Conservation (phyloP, 2,797 vertebrate species). For the Sebastes vulpes region DNA sequence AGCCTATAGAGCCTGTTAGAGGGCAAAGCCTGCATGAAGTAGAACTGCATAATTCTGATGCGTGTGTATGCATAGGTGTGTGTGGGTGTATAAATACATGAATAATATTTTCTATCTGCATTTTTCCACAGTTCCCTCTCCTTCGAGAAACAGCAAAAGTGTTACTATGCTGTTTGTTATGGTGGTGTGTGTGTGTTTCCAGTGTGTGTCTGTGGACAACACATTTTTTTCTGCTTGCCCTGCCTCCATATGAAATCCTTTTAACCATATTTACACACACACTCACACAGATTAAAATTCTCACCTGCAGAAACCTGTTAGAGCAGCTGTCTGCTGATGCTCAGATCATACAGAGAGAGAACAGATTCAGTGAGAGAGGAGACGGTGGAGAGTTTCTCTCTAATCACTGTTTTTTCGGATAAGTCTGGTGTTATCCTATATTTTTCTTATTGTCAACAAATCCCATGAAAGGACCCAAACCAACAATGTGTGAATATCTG, state of each 20-base stretch:
- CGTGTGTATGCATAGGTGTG: background rate
- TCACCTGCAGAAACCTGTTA: constrained; percentile 40
- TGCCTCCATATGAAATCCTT: constrained; percentile 44
- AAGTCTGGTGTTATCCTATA: background rate
- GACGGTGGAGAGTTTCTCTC: background rate
- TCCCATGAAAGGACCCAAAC: background rate
- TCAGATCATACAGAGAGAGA: background rate
- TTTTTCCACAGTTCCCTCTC: background rate
- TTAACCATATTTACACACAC: constrained; percentile 32
- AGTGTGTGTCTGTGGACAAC: background rate
- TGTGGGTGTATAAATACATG: constrained; percentile 15
- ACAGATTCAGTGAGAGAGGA: background rate
- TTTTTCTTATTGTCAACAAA: background rate
- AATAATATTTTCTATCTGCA: constrained; percentile 32
- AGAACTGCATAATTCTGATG: constrained; percentile 3
- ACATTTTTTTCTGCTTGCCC: background rate
- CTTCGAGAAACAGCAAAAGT: background rate
- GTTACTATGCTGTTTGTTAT: constrained; percentile 12
- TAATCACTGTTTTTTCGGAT: background rate
- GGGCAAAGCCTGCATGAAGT: constrained; percentile 43
- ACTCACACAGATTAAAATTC: constrained; percentile 32
- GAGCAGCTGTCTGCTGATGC: constrained; percentile 11
- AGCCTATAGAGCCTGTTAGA: constrained; percentile 22
- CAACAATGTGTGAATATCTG: background rate
- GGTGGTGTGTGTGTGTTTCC: background rate